Percentiles rank a stretch among this genome's conserved stretches.
Evolutionary conservation across 2,797 vertebrate genomes (phyloP).

Genomic region (Phataginus tricuspis): DNA sequence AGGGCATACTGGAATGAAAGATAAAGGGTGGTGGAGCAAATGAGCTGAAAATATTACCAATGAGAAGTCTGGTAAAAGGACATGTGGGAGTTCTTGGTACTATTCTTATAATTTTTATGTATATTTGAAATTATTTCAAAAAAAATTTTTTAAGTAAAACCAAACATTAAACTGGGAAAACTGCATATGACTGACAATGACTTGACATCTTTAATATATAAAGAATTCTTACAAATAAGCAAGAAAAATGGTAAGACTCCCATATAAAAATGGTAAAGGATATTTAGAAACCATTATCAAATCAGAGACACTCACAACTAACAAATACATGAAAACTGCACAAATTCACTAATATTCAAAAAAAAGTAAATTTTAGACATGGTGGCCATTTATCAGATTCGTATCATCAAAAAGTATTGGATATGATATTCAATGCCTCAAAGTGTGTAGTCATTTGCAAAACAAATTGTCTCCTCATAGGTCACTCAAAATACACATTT

Average conservation of each 20-base stretch:
- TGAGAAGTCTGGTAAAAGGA: not conserved
- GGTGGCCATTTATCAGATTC: not conserved
- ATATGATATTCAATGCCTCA: not conserved
- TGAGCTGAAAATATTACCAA: not conserved
- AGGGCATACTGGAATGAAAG: not conserved
- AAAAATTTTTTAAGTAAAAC: not conserved
- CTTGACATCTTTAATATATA: not conserved
- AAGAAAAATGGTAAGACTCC: not conserved
- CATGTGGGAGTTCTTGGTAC: not conserved
- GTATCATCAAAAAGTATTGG: not conserved
- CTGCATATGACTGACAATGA: not conserved
- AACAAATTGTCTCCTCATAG: not conserved
- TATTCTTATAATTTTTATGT: not conserved
- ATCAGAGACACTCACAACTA: not conserved
- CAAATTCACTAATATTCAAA: not conserved
- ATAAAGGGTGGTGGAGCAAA: not conserved
- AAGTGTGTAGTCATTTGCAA: not conserved
- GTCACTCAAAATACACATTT: not conserved
- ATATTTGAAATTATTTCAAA: not conserved
- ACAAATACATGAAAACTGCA: not conserved
- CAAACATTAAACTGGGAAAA: conserved; percentile 14
- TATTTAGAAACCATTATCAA: not conserved
- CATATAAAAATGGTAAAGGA: not conserved
- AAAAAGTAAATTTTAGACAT: conserved; percentile 35
- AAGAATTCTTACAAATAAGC: conserved; percentile 1